phyloP scores from a whole-genome alignment of 2,113 vertebrate species.

The Oreochromis spilurus region DNA sequence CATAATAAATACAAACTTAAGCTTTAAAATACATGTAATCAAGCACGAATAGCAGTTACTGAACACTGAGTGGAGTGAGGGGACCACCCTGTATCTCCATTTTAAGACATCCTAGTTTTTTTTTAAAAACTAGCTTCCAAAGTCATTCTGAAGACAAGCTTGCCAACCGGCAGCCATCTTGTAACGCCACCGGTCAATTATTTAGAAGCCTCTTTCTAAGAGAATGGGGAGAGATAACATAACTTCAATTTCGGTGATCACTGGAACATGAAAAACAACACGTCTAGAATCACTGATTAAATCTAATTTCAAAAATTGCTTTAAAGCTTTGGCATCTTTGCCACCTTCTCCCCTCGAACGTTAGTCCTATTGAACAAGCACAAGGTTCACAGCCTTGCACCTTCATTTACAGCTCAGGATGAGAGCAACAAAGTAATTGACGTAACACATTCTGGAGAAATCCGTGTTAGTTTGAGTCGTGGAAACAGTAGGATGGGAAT shows the following conservation, averaged over 20 bases:
- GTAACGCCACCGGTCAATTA: not conserved
- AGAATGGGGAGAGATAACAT: not conserved
- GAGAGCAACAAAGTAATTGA: not conserved
- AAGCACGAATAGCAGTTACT: not conserved
- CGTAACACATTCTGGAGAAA: not conserved
- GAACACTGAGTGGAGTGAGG: not conserved
- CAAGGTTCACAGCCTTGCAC: not conserved
- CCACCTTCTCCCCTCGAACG: fast-evolving
- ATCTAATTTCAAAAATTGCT: not conserved
- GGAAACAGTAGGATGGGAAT: not conserved
- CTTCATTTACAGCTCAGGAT: not conserved
- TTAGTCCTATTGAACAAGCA: not conserved
- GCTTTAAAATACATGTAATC: not conserved
- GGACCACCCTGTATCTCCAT: not conserved
- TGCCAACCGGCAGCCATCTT: not conserved
- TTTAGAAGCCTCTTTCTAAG: not conserved
- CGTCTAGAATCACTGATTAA: not conserved
- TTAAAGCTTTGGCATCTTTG: not conserved
- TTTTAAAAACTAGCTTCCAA: not conserved
- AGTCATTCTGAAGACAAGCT: not conserved
- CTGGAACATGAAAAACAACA: not conserved
- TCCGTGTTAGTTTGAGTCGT: not conserved
- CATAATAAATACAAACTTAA: not conserved
- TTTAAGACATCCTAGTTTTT: not conserved
- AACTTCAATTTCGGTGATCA: not conserved